These are phyloP conservation scores for Fragum fragum DNA, from an alignment of 2,888 invertebrate species.

Conservation along the genomic window DNA sequence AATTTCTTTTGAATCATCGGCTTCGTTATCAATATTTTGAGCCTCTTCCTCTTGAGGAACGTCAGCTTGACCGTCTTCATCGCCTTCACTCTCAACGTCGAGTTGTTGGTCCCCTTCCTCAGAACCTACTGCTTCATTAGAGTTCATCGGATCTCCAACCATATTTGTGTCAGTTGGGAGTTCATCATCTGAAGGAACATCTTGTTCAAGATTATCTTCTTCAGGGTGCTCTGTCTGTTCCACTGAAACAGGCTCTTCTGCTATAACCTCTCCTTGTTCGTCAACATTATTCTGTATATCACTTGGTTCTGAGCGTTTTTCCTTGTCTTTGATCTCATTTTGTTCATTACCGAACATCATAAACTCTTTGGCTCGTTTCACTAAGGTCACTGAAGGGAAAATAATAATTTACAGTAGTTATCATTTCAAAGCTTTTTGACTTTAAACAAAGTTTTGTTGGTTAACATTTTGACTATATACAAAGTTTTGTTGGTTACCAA, in stretches of 20 bases:
- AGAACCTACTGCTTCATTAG: neutral
- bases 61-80: neutral
- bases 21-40: conserved; percentile 6
- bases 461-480: too few species aligned
- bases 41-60: neutral
- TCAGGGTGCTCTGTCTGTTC: conserved; percentile 7
- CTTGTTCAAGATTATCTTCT: neutral
- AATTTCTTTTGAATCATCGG: conserved; percentile 9
- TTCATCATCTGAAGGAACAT: neutral
- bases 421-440: too few species aligned
- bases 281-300: conserved; percentile 22
- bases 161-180: neutral
- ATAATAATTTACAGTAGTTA: too few species aligned
- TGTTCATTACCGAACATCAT: conserved; percentile 74
- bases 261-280: conserved; percentile 31
- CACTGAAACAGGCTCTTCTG: conserved; percentile 25
- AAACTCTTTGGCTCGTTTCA: conserved; percentile 72
- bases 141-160: neutral
- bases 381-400: conserved; percentile 37
- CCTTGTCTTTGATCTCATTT: conserved; percentile 51
- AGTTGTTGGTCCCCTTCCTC: conserved; percentile 5
- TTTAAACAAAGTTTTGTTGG: too few species aligned
- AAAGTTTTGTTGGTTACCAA: too few species aligned
- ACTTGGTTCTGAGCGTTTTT: conserved; percentile 45
- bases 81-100: neutral